Evolutionary conservation across 2,113 vertebrate genomes (phyloP).

Genomic region (Entelurus aequoreus): DNA sequence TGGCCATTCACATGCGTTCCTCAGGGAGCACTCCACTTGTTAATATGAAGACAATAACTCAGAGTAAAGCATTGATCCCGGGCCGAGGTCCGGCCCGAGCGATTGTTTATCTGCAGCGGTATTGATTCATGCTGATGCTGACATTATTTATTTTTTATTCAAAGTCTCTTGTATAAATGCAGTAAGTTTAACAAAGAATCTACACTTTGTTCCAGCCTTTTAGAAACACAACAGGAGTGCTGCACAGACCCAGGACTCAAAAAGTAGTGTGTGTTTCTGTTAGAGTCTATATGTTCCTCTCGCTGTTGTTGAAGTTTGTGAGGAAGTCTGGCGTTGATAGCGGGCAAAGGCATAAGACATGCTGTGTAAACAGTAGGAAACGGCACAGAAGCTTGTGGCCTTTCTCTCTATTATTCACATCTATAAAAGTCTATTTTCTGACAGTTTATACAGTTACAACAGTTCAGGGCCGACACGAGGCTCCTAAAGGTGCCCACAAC

Average conservation of each 20-base stretch:
- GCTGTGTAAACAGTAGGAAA: conserved; percentile 56
- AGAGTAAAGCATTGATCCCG: conserved; percentile 66
- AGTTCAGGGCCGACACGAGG: conserved; percentile 15
- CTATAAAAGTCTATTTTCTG: conserved; percentile 9
- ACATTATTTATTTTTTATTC: conserved; percentile 71
- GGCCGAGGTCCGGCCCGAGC: conserved; percentile 52
- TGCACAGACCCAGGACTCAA: conserved; percentile 17
- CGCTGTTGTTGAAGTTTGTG: conserved; percentile 17
- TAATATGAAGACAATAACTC: conserved; percentile 71
- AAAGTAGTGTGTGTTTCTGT: conserved; percentile 19
- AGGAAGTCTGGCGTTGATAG: conserved; percentile 52
- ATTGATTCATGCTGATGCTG: conserved; percentile 68
- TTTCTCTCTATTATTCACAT: conserved; percentile 43
- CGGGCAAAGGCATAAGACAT: conserved; percentile 30
- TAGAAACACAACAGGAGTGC: conserved; percentile 58
- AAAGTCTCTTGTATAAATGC: conserved; percentile 54
- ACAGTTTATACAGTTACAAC: conserved; percentile 15
- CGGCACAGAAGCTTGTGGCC: conserved; percentile 41
- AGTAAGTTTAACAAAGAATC: conserved; percentile 56
- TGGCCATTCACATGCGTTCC: conserved; percentile 62
- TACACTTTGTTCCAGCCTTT: conserved; percentile 47
- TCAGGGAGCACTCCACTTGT: conserved; percentile 60
- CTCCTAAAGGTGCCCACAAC: conserved; percentile 18
- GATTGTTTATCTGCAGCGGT: conserved; percentile 63
- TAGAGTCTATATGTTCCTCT: conserved; percentile 37